Base-by-base conservation (phyloP, 53 echinoderm and acorn worm species). In the Astropecten irregularis region DNA sequence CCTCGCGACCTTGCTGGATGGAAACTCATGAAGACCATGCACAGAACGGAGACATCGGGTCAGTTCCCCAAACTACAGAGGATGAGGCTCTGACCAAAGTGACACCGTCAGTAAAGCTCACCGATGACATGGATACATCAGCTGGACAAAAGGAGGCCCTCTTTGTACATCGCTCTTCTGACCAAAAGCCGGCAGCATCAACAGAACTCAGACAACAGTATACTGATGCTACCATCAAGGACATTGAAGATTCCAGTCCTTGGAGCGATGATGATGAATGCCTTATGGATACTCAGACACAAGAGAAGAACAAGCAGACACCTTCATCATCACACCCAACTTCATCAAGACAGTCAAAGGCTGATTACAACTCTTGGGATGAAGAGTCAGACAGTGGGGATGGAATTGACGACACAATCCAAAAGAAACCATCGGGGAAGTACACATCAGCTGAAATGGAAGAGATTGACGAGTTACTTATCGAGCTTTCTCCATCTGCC, bases 291-390 rank as follows among this genome's bases (percentile, higher is more conserved):
- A 29, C n/a, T n/a, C n/a, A n/a, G 21, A 3, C 35, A 34, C 2
- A 22, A 9, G 33, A 61, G 13, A 33, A 22, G 16, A 31, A 61
- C 22, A 28, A 9, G 32, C 9, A 29, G 4, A 15, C 34, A n/a
- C n/a, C n/a, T 18, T 2, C 44, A 2, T 31, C 2, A 2, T 31
- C 10, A 29, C 10, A 4, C 22, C 34, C 11, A 28, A 4, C 35
- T 35, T 9, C 39, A 34, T 35, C 25, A 10, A 35, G 8, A 14
- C 37, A 54, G n/a, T 3, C 27, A 16, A 37, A 46, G 9, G 11
- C 25, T 1, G 28, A 68, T 56, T 8, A 73, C 74, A 56, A 54
- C 74, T 73, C 74, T 10, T 73, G 74, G 74, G 74, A 73, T 36
- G 74, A 73, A 14, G n/a, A n/a, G n/a, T n/a, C n/a, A n/a, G 25